A percentile compares a stretch with the other conserved stretches of the same genome.
Evolutionary conservation across 2,113 vertebrate species (phyloP).

Genomic region (Anarhynchus alexandrinus): DNA sequence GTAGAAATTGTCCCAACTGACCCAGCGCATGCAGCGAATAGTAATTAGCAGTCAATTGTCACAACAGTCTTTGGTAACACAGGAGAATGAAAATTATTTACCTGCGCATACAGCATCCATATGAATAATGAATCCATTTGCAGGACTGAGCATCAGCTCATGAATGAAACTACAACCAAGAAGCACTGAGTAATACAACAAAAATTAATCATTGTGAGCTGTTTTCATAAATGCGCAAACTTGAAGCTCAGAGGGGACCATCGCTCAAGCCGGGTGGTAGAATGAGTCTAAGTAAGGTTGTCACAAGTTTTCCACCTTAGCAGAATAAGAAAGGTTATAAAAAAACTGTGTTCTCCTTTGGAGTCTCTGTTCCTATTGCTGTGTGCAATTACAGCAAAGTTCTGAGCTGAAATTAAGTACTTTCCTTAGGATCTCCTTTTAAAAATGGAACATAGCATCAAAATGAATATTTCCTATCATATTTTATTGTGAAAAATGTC

Average conservation of each 20-base stretch:
- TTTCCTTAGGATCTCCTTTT: constrained; percentile 2
- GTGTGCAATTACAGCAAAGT: background rate
- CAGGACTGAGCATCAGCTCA: background rate
- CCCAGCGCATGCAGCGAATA: background rate
- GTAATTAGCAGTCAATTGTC: background rate
- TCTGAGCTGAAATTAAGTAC: background rate
- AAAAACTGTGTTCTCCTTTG: background rate
- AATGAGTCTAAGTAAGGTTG: background rate
- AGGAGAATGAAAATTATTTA: background rate
- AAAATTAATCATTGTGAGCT: constrained; percentile 6
- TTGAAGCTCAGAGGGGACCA: background rate
- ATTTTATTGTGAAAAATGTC: constrained; percentile 20
- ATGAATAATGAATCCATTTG: constrained; percentile 22
- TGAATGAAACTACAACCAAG: constrained; percentile 23
- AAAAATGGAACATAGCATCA: background rate
- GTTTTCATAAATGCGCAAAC: background rate
- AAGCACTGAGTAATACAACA: background rate
- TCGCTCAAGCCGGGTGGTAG: background rate
- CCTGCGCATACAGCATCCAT: background rate
- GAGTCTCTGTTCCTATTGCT: background rate
- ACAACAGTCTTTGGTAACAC: background rate
- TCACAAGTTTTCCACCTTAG: background rate
- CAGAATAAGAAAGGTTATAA: background rate
- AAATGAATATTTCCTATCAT: background rate
- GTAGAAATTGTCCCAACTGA: background rate